phyloP scores from a whole-genome alignment of 2,888 invertebrate genomes.

The Antheraea assamensis region DNA sequence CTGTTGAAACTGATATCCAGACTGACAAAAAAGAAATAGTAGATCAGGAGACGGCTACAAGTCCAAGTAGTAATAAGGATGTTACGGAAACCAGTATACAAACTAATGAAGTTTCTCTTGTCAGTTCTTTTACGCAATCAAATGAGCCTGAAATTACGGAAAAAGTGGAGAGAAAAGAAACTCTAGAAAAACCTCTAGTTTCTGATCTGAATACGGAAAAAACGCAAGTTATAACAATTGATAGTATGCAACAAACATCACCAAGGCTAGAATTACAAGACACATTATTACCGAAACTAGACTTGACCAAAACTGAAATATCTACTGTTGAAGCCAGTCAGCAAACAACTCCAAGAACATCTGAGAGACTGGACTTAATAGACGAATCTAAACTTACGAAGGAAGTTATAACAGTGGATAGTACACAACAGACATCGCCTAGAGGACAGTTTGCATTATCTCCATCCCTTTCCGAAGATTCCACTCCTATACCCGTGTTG shows the following conservation, averaged over 20 bases:
- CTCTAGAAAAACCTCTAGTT: constrained; percentile 32
- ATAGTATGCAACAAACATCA: constrained; percentile 55
- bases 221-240: constrained; percentile 41
- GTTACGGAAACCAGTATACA: constrained; percentile 63
- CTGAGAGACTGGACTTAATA: constrained; percentile 23
- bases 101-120: constrained; percentile 65
- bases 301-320: constrained; percentile 37
- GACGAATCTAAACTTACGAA: constrained; percentile 23
- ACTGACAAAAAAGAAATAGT: constrained; percentile 56
- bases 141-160: constrained; percentile 52
- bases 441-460: constrained; percentile 46
- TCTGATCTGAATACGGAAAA: constrained; percentile 31
- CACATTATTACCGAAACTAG: constrained; percentile 29
- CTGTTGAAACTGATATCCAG: constrained; percentile 68
- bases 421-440: constrained; percentile 82
- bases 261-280: constrained; percentile 42
- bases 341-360: constrained; percentile 53
- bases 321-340: constrained; percentile 48
- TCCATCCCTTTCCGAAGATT: constrained; percentile 21
- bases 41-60: constrained; percentile 69
- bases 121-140: constrained; percentile 70
- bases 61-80: constrained; percentile 58
- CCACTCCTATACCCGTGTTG: constrained; percentile 35
- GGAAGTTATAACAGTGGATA: constrained; percentile 47
- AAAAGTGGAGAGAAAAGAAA: constrained; percentile 23